Evolutionary conservation across 2,888 invertebrate species (phyloP).

Genomic region (Dryococelus australis): DNA sequence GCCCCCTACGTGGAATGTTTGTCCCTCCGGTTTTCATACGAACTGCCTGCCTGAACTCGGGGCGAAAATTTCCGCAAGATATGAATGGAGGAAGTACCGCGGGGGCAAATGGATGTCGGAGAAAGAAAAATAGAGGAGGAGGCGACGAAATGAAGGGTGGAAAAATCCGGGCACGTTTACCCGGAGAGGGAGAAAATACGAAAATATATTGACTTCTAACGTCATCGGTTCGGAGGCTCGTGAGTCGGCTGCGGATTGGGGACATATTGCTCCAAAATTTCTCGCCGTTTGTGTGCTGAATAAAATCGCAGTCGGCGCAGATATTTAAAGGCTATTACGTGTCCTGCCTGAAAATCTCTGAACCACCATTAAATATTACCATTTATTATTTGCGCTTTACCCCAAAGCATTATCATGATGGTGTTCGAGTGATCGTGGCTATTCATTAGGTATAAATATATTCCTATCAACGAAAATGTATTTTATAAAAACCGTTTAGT

Average conservation of each 20-base stretch:
- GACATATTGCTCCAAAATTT: neutral
- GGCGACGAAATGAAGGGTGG: constrained; percentile 20
- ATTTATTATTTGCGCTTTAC: no score
- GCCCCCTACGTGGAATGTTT: neutral
- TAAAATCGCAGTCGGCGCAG: neutral
- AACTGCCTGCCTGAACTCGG: neutral
- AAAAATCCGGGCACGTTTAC: constrained; percentile 24
- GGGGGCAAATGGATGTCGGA: constrained; percentile 20
- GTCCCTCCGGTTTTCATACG: neutral
- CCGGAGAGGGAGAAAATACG: neutral
- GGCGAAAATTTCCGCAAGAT: neutral
- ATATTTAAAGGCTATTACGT: neutral
- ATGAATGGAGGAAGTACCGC: neutral
- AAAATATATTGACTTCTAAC: constrained; percentile 16
- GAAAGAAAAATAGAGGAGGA: constrained; percentile 21
- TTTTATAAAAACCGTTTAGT: no score
- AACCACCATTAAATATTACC: no score
- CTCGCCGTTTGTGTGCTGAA: neutral
- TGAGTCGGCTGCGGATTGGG: neutral
- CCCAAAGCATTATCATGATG: no score
- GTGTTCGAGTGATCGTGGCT: no score
- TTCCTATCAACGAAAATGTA: no score
- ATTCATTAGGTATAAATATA: no score
- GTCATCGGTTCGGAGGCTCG: neutral
- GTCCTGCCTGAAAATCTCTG: neutral